A percentile compares a stretch with the other conserved stretches of the same genome.
Conservation (phyloP, 2,797 vertebrate species). For the Delichon dasypus region DNA sequence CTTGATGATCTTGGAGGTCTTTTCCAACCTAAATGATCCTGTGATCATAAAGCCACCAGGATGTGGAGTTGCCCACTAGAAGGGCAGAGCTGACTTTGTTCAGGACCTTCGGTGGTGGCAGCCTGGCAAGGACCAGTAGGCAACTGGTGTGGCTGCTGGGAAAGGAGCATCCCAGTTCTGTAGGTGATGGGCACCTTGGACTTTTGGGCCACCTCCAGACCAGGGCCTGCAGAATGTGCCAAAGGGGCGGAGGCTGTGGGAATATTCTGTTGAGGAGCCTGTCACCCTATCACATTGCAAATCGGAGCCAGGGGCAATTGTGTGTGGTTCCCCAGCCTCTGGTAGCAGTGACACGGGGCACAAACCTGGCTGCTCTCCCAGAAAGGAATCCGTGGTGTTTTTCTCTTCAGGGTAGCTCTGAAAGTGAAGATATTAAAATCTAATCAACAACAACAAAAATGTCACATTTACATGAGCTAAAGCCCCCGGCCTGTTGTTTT, state of each 20-base stretch:
- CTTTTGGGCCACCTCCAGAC: neutral
- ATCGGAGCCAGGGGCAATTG: neutral
- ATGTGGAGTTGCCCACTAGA: fast-evolving
- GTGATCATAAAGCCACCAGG: neutral
- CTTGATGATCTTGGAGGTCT: neutral
- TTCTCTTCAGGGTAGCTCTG: neutral
- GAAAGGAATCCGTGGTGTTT: neutral
- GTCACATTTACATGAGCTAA: neutral
- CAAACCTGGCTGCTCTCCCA: neutral
- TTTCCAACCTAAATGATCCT: neutral
- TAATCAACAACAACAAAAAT: neutral
- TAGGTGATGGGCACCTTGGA: neutral
- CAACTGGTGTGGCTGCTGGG: neutral
- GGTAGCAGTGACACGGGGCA: fast-evolving
- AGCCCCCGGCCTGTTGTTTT: neutral
- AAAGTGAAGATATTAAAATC: neutral
- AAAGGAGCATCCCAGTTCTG: neutral
- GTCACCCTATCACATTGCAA: neutral
- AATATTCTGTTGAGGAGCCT: fast-evolving
- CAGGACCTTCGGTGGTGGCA: neutral
- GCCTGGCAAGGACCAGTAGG: neutral
- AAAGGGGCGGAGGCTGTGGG: neutral
- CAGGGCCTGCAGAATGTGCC: neutral
- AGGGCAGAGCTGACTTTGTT: neutral
- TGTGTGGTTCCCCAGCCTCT: neutral